phyloP scores from a whole-genome alignment of 2,113 vertebrate genomes.

The Tapirus terrestris region DNA sequence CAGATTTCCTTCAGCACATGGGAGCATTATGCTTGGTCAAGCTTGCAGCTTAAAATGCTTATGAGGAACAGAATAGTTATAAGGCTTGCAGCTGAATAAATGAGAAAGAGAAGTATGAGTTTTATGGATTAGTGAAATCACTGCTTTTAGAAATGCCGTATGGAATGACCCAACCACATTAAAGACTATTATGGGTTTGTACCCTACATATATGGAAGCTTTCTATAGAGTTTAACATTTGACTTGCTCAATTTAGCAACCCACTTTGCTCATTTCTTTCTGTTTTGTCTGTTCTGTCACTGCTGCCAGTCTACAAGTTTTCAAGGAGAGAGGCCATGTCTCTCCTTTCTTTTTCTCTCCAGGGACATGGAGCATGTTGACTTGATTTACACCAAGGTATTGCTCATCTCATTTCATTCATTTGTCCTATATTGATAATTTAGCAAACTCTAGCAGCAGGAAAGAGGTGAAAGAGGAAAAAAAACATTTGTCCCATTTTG shows the following conservation, averaged over 20 bases:
- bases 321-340: neutral
- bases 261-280: neutral
- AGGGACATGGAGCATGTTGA: neutral
- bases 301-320: neutral
- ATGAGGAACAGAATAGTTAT: neutral
- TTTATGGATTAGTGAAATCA: constrained; percentile 19
- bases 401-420: neutral
- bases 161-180: neutral
- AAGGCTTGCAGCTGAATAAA: constrained; percentile 19
- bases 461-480: neutral
- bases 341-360: neutral
- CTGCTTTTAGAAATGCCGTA: neutral
- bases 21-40: constrained; percentile 1
- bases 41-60: neutral
- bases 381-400: neutral
- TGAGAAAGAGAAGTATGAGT: neutral
- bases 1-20: constrained; percentile 7
- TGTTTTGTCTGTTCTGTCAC: neutral
- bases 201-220: neutral
- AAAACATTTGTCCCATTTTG: neutral
- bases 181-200: neutral
- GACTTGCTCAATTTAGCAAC: neutral
- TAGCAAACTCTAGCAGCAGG: neutral
- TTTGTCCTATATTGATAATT: neutral
- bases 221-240: neutral